Base-by-base conservation (phyloP, 2,888 invertebrate genomes). In the Tromatobia lineatoria region DNA sequence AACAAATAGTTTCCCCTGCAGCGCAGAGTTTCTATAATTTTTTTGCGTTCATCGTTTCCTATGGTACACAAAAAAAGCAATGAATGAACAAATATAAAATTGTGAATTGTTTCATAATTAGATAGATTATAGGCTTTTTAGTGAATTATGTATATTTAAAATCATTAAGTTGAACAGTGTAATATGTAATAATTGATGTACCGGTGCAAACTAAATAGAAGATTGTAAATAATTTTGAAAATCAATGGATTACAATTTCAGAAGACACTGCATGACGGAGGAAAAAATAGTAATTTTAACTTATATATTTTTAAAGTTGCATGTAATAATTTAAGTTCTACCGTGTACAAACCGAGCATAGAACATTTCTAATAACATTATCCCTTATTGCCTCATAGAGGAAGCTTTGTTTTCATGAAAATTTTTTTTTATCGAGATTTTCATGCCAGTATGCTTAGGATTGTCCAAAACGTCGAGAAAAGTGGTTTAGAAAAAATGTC, bases 11-110 rank as follows among this genome's bases (percentile, higher is more conserved):
- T 79, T 29, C 79, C 70, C 25, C 38, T 70, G 20, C 54, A 47
- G 34, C 79, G 57, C 57, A 79, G 15, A 59, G 25, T 79, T 20
- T 71, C 79, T 20, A 79, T 79, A 25, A 79, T 25, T 71, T 79
- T 79, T 59, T 25, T 57, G 23, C 79, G 57, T 50, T 79, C 79
- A 20, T 18, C 25, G 45, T 59, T 79, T 29, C 79, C 79, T 79
- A 42, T 15, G 18, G 50, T 10, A 77, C 18, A 52, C 23, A 45
- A n/a, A 50, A 77, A 66, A 18, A 38, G 34, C 45, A 45, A 38
- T 66, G 38, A 42, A 42, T 42, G 42, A 42, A 42, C 42, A 20
- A 66, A 29, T 66, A 66, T 50, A 50, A 76, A 23, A 61, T 42
- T 42, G 42, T 42, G 11, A 42, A 42, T 42, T 42, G 50, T 29